Evolutionary conservation across 2,797 vertebrate species (phyloP).

Genomic region (Eidolon dupreanum): DNA sequence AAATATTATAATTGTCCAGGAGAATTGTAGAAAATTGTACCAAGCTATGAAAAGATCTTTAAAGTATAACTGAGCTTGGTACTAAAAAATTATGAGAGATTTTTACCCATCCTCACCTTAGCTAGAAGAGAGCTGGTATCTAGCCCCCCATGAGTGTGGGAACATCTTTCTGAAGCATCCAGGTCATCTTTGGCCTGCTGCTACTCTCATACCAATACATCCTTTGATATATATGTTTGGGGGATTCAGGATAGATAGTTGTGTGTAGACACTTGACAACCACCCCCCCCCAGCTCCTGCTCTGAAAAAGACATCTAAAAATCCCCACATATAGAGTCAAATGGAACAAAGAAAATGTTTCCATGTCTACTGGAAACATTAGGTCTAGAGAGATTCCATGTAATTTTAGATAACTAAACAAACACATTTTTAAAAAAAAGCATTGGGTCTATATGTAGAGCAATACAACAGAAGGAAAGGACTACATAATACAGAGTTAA

Average conservation of each 20-base stretch:
- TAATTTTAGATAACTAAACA: neutral
- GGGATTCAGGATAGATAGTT: neutral
- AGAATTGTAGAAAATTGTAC: neutral
- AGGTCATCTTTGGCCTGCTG: neutral
- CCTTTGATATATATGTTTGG: neutral
- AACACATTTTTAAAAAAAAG: neutral
- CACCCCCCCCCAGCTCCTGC: neutral
- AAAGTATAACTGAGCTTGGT: neutral
- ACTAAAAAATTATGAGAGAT: neutral
- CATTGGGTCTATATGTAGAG: neutral
- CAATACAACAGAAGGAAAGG: neutral
- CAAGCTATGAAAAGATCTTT: neutral
- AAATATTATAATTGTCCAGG: neutral
- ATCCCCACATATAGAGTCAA: neutral
- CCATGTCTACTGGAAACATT: neutral
- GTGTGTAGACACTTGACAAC: too few relatives aligned
- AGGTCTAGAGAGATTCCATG: neutral
- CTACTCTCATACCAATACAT: neutral
- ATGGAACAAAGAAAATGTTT: neutral
- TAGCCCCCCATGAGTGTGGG: accelerated
- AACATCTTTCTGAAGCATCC: neutral
- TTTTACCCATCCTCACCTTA: neutral
- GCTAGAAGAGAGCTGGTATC: neutral
- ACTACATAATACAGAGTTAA: neutral
- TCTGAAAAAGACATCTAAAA: neutral